These are phyloP conservation scores for Galaxea fascicularis DNA, from an alignment of 92 coral and sea anemone species.

Conservation along the genomic window DNA sequence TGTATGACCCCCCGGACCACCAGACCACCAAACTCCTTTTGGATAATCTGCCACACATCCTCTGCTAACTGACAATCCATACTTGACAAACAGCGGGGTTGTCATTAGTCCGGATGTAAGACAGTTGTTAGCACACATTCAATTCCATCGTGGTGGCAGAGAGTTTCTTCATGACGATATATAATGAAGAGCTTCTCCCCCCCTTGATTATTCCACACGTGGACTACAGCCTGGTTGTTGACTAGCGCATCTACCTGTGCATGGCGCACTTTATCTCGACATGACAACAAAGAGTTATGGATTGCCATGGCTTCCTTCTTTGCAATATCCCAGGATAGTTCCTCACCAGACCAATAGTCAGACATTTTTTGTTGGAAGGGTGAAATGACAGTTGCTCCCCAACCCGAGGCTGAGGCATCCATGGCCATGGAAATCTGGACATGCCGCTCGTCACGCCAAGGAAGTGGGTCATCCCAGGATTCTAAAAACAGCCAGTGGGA, in stretches of 20 bases:
- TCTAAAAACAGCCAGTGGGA: conserved; percentile 55
- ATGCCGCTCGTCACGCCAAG: too few species aligned
- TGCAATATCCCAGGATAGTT: conserved; percentile 7
- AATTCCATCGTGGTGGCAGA: too few species aligned
- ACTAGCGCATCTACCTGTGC: conserved; percentile 47
- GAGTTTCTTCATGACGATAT: conserved; percentile 45
- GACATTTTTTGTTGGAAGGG: conserved; percentile 3
- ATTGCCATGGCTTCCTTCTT: conserved; percentile 60
- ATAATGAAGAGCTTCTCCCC: conserved; percentile 22
- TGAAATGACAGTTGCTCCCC: conserved; percentile 41
- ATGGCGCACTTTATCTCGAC: conserved; percentile 23
- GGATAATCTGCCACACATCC: too few species aligned
- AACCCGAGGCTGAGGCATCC: too few species aligned
- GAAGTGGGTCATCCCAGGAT: too few species aligned
- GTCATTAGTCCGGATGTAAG: too few species aligned
- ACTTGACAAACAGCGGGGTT: too few species aligned
- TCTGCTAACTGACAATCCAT: too few species aligned
- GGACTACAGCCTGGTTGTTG: conserved; percentile 44
- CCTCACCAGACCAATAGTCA: conserved; percentile 53
- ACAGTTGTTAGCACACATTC: too few species aligned
- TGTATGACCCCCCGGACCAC: too few species aligned
- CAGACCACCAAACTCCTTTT: conserved; percentile 34
- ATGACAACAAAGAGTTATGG: conserved; percentile 33
- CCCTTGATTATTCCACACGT: conserved; percentile 50
- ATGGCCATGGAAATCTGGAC: too few species aligned